Evolutionary conservation across 2,797 vertebrate species (phyloP).

Genomic region (Pelobates cultripes): DNA sequence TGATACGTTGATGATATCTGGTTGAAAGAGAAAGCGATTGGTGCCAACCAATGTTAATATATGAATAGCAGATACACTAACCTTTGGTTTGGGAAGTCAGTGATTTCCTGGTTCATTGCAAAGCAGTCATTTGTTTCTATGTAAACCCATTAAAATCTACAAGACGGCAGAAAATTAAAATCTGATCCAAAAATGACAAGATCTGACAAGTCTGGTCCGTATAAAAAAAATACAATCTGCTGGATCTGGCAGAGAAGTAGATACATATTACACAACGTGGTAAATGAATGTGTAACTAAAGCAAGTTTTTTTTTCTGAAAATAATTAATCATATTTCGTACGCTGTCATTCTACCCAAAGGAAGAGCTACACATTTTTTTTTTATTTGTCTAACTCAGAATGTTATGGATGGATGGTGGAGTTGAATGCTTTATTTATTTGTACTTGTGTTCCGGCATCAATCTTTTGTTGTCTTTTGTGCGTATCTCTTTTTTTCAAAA

Average conservation of each 20-base stretch:
- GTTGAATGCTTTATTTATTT: background rate
- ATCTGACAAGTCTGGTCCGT: constrained; percentile 16
- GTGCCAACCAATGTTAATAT: background rate
- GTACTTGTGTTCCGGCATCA: too few relatives aligned
- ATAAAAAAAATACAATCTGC: background rate
- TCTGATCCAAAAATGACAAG: background rate
- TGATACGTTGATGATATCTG: too few relatives aligned
- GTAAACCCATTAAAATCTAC: background rate
- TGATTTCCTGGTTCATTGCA: background rate
- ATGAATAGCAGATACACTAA: background rate
- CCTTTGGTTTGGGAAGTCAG: background rate
- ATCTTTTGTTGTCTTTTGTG: too few relatives aligned
- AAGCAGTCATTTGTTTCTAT: background rate
- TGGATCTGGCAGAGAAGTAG: constrained; percentile 9
- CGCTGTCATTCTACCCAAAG: background rate
- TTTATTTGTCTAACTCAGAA: background rate
- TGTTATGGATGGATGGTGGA: background rate
- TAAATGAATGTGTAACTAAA: constrained; percentile 3
- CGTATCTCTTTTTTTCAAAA: too few relatives aligned
- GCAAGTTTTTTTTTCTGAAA: constrained; percentile 28
- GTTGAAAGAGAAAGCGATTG: background rate
- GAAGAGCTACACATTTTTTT: constrained; percentile 11
- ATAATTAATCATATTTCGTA: constrained; percentile 22
- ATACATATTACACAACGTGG: background rate
- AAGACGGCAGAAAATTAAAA: background rate